Base-by-base conservation (phyloP, 2,113 vertebrate species). In the Toxotes chatareus region DNA sequence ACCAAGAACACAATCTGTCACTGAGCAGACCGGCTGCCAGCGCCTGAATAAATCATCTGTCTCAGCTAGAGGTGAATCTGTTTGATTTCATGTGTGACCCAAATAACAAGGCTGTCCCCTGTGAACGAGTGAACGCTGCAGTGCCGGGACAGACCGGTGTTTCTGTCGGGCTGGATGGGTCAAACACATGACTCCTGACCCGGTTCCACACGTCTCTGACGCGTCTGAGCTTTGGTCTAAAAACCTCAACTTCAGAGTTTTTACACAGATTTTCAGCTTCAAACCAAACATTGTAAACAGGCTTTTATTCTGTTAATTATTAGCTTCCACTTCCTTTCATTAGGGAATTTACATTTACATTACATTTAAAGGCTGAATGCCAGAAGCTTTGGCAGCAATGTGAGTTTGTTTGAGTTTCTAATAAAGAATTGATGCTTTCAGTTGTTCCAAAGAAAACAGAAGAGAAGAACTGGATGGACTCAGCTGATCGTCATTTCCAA, bases 21-120 rank as follows among this genome's bases (percentile, higher is more conserved):
- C 85, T 69, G 60, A 6, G 73, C 62, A 11, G 76, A 91, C 80
- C 82, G 79, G 82, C 87, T 93, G 92, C 87, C 88, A 93, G 83
- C 51, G 56, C 82, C 90, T 95, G 89, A 94, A 92, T 93, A 92
- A 94, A 91, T 92, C 90, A 95, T 95, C 67, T 0, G 47, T 68
- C 85, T 84, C 87, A 91, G 92, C 85, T 88, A 77, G 90, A 93
- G 92, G 86, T 93, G 88, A 87, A 92, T 91, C 76, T 89, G 90
- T 91, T 91, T 91, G 88, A 82, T 93, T 86, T 85, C 64, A 80
- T 80, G 78, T 84, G 88, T 92, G 93, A 94, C 94, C 93, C 91
- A 93, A 79, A 94, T 94, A 94, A 90, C 86, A 19, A 57, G 23
- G 8, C 21, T 19, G 71, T 69, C 55, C 64, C 51, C n/a, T 62